phyloP scores from a whole-genome alignment of 2,113 vertebrate species.

The Forbesichthys papilliferus region DNA sequence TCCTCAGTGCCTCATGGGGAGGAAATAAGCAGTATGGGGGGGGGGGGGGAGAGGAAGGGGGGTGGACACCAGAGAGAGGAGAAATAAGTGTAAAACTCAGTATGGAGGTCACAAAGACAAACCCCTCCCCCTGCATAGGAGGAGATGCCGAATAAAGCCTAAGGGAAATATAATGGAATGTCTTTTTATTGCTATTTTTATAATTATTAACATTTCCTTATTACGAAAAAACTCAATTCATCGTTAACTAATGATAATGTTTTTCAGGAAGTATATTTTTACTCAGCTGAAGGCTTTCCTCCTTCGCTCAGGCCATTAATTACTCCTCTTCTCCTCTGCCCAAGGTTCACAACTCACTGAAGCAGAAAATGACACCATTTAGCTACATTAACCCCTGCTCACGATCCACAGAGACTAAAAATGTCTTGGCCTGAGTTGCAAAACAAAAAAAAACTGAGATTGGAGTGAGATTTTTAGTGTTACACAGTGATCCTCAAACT shows the following conservation, averaged over 20 bases:
- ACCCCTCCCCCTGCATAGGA: neutral
- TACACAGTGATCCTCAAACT: no score
- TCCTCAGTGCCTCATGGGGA: neutral
- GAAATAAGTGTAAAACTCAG: neutral
- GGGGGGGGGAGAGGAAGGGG: neutral
- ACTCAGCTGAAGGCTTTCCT: neutral
- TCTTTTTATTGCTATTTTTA: no score
- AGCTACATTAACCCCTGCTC: slow-evolving; percentile 13
- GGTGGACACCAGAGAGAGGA: neutral
- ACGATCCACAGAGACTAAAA: neutral
- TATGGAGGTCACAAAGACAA: neutral
- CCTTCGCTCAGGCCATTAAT: slow-evolving; percentile 19
- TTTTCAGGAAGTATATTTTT: no score
- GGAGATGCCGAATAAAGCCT: neutral
- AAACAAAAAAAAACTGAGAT: no score
- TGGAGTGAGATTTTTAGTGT: no score
- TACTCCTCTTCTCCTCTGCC: slow-evolving; percentile 19
- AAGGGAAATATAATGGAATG: neutral
- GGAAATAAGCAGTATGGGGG: neutral
- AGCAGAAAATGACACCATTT: slow-evolving; percentile 29
- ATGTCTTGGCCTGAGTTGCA: neutral
- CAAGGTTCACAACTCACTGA: slow-evolving; percentile 14
- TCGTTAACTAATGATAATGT: no score
- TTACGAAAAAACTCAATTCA: no score
- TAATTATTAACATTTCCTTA: no score